Conservation (phyloP, 2,797 vertebrate species). For the Enteromius unitaeniatus region DNA sequence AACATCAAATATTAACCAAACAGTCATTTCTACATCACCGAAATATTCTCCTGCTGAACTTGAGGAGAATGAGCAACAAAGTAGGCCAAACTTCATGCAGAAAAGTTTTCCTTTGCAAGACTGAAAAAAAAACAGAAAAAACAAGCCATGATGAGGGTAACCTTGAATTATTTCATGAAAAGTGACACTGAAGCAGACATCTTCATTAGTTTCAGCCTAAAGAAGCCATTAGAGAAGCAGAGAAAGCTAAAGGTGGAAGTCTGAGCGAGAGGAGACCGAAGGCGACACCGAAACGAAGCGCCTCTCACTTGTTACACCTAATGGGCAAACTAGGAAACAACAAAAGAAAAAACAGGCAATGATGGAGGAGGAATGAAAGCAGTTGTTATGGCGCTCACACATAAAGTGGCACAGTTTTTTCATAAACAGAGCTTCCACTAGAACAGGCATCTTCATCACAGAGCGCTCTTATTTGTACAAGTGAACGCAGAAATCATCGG, state of each 20-base stretch:
- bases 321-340: constrained; percentile 34
- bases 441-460: constrained; percentile 3
- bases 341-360: constrained; percentile 26
- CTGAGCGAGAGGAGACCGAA: constrained; percentile 9
- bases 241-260: constrained; percentile 24
- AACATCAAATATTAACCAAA: not conserved
- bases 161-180: constrained; percentile 42
- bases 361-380: constrained; percentile 12
- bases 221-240: constrained; percentile 11
- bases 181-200: constrained; percentile 17
- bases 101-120: not conserved
- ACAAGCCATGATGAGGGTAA: constrained; percentile 22
- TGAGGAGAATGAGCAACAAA: not conserved
- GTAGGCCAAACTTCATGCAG: not conserved
- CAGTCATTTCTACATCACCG: not conserved
- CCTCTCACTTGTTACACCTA: constrained; percentile 30
- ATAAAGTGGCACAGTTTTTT: constrained; percentile 1
- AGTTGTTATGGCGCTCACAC: not conserved
- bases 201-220: constrained; percentile 38
- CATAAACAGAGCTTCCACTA: not conserved
- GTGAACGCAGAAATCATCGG: constrained; percentile 11
- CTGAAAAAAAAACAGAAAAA: not conserved
- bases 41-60: not conserved
- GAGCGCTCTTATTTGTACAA: not conserved
- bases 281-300: not conserved